Percentiles rank a stretch among this genome's conserved stretches.
These are phyloP conservation scores for Zaprionus obscuricornis DNA, from an alignment of 2,888 invertebrate genomes.

Conservation along the genomic window DNA sequence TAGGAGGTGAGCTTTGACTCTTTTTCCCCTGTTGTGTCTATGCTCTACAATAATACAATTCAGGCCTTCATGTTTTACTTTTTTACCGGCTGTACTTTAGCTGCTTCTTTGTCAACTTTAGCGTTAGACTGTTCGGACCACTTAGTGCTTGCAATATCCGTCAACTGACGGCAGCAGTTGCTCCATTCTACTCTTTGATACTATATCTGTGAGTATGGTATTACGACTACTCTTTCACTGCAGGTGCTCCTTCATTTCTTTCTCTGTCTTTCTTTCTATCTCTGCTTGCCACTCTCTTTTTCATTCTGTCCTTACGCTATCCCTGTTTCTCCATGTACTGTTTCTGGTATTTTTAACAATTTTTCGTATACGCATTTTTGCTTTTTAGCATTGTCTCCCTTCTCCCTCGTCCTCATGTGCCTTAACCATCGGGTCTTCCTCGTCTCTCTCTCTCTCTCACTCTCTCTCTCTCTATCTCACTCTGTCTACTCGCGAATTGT, in stretches of 20 bases:
- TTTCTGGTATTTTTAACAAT: conserved; percentile 56
- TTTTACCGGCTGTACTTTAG: conserved; percentile 6
- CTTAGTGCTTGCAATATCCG: too few species aligned
- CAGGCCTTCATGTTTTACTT: too few species aligned
- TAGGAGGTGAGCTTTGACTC: too few species aligned
- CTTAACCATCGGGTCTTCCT: neutral
- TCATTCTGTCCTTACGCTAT: neutral
- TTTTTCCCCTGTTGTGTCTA: too few species aligned
- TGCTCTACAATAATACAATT: too few species aligned
- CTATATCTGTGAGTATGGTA: too few species aligned
- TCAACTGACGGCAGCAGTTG: too few species aligned
- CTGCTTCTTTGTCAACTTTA: conserved; percentile 43
- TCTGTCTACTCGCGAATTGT: too few species aligned
- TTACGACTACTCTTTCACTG: too few species aligned
- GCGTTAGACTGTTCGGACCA: conserved; percentile 2
- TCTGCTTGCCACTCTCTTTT: neutral
- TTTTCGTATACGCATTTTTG: conserved; percentile 49
- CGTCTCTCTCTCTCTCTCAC: neutral
- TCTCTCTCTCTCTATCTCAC: neutral
- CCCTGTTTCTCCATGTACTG: conserved; percentile 35
- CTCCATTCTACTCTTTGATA: too few species aligned
- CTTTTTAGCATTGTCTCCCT: conserved; percentile 40
- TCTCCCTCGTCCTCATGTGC: too few species aligned
- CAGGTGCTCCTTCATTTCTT: neutral
- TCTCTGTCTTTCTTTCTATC: neutral